Evolutionary conservation across 2,113 vertebrate genomes (phyloP).

Genomic region (western clawed frog (Xenopus tropicalis)): DNA sequence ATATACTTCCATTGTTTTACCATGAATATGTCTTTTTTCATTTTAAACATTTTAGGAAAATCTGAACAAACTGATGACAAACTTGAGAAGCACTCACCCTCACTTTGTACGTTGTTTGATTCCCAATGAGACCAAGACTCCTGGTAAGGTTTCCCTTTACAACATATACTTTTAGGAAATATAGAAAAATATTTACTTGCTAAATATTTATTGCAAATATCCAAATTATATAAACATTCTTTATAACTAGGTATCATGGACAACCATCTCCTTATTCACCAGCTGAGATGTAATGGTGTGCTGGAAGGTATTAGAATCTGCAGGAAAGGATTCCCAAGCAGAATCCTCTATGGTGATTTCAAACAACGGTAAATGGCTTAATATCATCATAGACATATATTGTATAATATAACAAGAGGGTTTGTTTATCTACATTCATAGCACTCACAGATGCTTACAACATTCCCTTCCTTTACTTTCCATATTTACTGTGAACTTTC

Average conservation of each 20-base stretch:
- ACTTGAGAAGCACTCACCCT: conserved; percentile 83
- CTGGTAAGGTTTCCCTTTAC: conserved; percentile 61
- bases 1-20: too few relatives aligned
- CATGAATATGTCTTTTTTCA: too few relatives aligned
- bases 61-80: conserved; percentile 88
- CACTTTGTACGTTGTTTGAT: conserved; percentile 91
- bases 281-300: conserved; percentile 81
- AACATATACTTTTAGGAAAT: background rate
- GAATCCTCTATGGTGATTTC: conserved; percentile 83
- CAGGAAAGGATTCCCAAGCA: conserved; percentile 88
- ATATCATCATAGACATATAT: background rate
- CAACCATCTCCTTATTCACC: conserved; percentile 83
- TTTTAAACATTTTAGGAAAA: conserved; percentile 72
- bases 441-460: too few relatives aligned
- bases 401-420: background rate
- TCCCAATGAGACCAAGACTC: conserved; percentile 91
- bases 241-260: conserved; percentile 76
- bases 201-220: background rate
- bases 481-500: too few relatives aligned
- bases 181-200: too few relatives aligned
- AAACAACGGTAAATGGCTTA: conserved; percentile 71
- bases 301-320: conserved; percentile 86
- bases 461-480: too few relatives aligned
- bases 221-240: background rate
- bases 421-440: too few relatives aligned